Base-by-base conservation (phyloP, 2,797 vertebrate species). In the Gila robusta region DNA sequence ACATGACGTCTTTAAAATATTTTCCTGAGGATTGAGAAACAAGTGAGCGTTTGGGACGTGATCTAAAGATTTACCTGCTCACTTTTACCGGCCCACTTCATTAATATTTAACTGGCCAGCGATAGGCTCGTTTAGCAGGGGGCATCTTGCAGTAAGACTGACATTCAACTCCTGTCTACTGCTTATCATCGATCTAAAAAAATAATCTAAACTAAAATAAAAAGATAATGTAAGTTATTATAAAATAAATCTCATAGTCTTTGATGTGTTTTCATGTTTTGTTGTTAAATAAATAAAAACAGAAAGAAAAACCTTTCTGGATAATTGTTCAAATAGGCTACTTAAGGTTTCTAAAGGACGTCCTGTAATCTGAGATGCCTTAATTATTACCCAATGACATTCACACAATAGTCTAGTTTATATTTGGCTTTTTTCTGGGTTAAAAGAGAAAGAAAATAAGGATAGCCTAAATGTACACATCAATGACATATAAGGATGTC, bases 101-200 rank as follows among this genome's bases (percentile, higher is more conserved):
- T 88, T 41, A 82, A 82, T 82, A 64, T 85, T 88, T 85, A 62
- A 88, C 28, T 28, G 39, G 32, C 3, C 6, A 70, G 41, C 52
- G 59, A 80, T 87, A 81, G 44, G 16, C 16, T 17, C 16, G 64
- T 54, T 69, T 87, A 21, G 70, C 74, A 41, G 74, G 71, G 35
- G 78, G 52, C 59, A 81, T 69, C 28, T 79, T 80, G 28, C 76
- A 23, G 35, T 56, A 32, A 41, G 35, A 70, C 66, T 70, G 78
- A 87, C 76, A 66, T 79, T 83, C 54, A 79, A 79, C 39, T 78
- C 17, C 11, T 32, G 32, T 32, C 32, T 32, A 2, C 32, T 3
- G 23, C 66, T 71, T 14, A 78, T 69, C 64, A 23, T 37, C 3
- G 23, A 37, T 69, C 44, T 17, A 39, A 81, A 35, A 16, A 5